Evolutionary conservation across 2,888 invertebrate genomes (phyloP), one percentile per base, ranked within the genome.

Genomic region (Strigamia maritima): DNA sequence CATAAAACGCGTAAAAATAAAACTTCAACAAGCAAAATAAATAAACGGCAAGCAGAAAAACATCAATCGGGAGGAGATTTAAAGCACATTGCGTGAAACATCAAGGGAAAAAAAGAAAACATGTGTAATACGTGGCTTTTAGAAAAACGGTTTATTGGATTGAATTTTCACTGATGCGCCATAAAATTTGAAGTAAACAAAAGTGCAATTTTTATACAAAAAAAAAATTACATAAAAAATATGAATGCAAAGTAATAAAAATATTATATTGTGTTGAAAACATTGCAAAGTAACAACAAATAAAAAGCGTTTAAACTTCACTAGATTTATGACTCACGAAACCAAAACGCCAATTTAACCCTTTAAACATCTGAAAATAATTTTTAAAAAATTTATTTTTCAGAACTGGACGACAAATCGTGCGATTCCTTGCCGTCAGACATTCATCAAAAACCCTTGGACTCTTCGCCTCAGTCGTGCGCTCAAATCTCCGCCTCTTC

Each of bases 401-500:
- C 60, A 65, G 60, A 19, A 24, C 8, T 65, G 22, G 60, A 65
- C 60, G 60, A 65, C 60, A 65, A 65, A 65, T 65, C 60, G 60
- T 65, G 60, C 60, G 60, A 65, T 19, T 44, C 44, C 26, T 16
- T 38, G 26, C 38, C 75, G 83, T 83, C 83, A 82, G 76, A 82
- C 83, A 83, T 84, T 7, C 60, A 65, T 65, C 60, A 65, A 10
- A 65, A 65, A 65, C 22, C 60, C 22, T 22, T 65, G 10, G 60
- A 65, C 44, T 14, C 44, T 84, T 85, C 85, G 82, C 85, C 85
- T 84, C 60, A 65, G 19, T 85, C 85, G 84, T 85, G 84, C 85
- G 83, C 81, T 81, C 80, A 76, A 79, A 76, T 75, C 75, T 75
- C 81, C 74, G 77, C 79, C 74, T 79, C 76, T 76, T 81, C 80